These are phyloP conservation scores for Aegithalos caudatus DNA, from an alignment of 2,113 vertebrate species.

Conservation along the genomic window DNA sequence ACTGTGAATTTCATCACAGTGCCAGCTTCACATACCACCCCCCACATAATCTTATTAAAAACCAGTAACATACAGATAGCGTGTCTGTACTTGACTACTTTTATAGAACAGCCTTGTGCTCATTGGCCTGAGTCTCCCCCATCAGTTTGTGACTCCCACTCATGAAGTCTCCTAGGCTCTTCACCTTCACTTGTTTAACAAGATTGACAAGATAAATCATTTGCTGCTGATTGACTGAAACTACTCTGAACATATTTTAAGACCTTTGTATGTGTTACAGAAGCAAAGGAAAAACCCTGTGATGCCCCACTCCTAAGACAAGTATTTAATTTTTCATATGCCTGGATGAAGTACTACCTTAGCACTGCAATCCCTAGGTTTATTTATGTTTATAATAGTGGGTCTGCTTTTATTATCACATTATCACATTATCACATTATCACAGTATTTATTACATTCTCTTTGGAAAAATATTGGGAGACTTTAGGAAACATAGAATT, in stretches of 20 bases:
- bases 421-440: too few species aligned
- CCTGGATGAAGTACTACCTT: neutral
- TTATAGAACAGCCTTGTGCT: neutral
- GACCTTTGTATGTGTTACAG: neutral
- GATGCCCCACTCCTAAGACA: neutral
- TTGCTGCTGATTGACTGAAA: neutral
- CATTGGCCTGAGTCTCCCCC: neutral
- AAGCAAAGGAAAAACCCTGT: neutral
- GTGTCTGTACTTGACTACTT: neutral
- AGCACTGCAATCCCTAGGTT: neutral
- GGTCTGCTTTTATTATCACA: neutral
- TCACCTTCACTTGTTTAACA: neutral
- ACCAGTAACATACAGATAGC: neutral
- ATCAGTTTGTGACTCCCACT: neutral
- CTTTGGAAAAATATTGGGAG: neutral
- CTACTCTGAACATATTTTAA: neutral
- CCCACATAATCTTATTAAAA: neutral
- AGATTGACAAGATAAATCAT: neutral
- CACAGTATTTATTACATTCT: too few species aligned
- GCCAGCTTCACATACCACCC: neutral
- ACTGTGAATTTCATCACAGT: neutral
- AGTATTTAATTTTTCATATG: neutral
- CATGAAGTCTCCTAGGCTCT: neutral
- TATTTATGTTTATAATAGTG: neutral
- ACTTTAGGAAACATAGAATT: neutral